Base-by-base conservation (phyloP, 2,797 vertebrate species). In the Betta splendens region DNA sequence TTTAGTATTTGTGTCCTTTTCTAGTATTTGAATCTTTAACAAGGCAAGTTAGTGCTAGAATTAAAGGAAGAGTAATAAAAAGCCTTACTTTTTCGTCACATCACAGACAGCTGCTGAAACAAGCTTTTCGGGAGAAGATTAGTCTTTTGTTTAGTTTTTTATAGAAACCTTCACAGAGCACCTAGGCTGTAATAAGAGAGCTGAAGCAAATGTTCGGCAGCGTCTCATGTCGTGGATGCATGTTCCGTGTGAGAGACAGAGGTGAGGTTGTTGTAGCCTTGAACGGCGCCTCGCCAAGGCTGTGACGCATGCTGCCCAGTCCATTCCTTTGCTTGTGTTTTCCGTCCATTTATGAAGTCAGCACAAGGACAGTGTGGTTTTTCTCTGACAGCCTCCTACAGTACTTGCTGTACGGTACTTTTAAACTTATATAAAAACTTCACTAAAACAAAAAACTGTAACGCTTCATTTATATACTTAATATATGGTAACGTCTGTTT, bases 251-350 rank as follows among this genome's bases (percentile, higher is more conserved):
- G 47, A 36, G 54, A 42, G 43, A 54, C 16, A 48, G 21, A 20
- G 38, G 26, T 48, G 33, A 16, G 86, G 83, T 89, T 91, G 58
- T 75, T 77, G 23, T 72, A 75, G 32, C 90, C 91, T 85, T 85
- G 86, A 80, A 77, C 71, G 43, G 48, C 50, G 40, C 23, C 49
- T 62, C 31, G 67, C 73, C 85, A 86, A 87, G 89, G 85, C 58
- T 78, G 51, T 32, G 35, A 6, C 32, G 17, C 50, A 25, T 72
- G 78, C 80, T 74, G 53, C 69, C 77, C 58, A 15, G 0, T 44
- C 15, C 37, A 28, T 69, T 52, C 67, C 16, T 48, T 48, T 73
- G 45, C 77, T 82, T 82, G 53, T 50, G 53, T 69, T 62, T 60
- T 52, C 31, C 51, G 23, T 55, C 47, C 36, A 53, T 72, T 63